These are phyloP conservation scores for Strix uralensis DNA, from an alignment of 2,113 vertebrate species.

Conservation along the genomic window DNA sequence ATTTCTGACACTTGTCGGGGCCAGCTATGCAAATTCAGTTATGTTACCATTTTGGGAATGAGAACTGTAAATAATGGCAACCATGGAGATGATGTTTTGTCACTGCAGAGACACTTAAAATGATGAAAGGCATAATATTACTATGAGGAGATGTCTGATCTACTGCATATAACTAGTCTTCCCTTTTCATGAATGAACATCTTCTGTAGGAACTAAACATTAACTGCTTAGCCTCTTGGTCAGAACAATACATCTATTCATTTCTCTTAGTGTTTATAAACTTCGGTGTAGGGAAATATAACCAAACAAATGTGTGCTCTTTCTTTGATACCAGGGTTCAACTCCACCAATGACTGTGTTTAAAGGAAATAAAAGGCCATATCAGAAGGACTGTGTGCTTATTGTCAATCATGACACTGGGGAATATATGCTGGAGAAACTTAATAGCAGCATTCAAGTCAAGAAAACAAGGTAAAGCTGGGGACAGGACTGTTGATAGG, in stretches of 20 bases:
- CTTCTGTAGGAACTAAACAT: neutral
- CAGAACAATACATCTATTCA: neutral
- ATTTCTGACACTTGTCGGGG: constrained; percentile 10
- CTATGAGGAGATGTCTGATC: neutral
- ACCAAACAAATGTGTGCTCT: constrained; percentile 4
- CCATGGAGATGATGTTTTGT: neutral
- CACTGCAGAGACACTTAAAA: neutral
- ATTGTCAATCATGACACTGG: constrained; percentile 98
- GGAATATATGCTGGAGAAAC: constrained; percentile 94
- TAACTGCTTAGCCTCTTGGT: neutral
- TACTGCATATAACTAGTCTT: neutral
- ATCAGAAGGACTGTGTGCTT: constrained; percentile 98
- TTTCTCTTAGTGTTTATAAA: neutral
- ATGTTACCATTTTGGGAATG: neutral
- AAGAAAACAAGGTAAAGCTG: constrained; percentile 94
- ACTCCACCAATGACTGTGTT: constrained; percentile 98
- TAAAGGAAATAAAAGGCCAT: constrained; percentile 96
- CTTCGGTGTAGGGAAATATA: neutral
- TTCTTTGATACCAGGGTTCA: constrained; percentile 82
- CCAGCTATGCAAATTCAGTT: constrained; percentile 1
- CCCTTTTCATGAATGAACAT: neutral
- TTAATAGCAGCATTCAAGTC: constrained; percentile 98
- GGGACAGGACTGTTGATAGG: neutral
- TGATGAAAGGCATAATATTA: constrained; percentile 10
- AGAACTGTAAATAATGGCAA: constrained; percentile 35